phyloP scores from a whole-genome alignment of 30 jellyfish, hydroid and myxozoan genomes.

The Aurelia aurita region DNA sequence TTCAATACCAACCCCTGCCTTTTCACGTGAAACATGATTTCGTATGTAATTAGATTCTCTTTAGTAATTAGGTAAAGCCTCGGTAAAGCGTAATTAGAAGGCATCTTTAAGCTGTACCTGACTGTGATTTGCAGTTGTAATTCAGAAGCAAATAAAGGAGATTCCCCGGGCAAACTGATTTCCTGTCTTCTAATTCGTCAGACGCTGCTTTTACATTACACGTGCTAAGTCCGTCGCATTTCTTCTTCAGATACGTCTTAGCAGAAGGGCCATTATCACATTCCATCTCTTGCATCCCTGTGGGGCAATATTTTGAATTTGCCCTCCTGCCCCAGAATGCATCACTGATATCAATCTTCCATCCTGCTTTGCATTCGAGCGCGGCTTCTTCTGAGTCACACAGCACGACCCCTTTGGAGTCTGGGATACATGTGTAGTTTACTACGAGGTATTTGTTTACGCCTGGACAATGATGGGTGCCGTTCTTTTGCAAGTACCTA shows the following conservation, averaged over 20 bases:
- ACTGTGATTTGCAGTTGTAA: conserved; percentile 80
- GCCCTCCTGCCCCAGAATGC: conserved; percentile 97
- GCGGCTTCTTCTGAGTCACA: conserved; percentile 93
- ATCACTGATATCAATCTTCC: conserved; percentile 92
- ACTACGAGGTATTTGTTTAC: conserved; percentile 92
- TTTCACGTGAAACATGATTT: too few relatives aligned
- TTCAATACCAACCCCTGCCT: too few relatives aligned
- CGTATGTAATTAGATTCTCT: too few relatives aligned
- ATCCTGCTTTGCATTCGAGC: conserved; percentile 92
- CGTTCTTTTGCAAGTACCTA: conserved; percentile 87
- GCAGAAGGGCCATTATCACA: conserved; percentile 90
- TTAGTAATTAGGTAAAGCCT: too few relatives aligned
- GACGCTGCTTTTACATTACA: conserved; percentile 84
- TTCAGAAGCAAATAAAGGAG: conserved; percentile 83
- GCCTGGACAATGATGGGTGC: conserved; percentile 96
- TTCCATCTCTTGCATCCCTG: conserved; percentile 88
- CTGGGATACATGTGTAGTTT: conserved; percentile 96
- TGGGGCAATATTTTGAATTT: conserved; percentile 85
- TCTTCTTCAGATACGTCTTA: conserved; percentile 52
- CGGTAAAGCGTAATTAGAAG: too few relatives aligned
- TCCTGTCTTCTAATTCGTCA: conserved; percentile 77
- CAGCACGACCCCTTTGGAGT: conserved; percentile 92
- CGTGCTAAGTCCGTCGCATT: conserved; percentile 86
- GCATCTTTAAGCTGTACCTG: background rate
- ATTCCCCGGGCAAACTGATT: conserved; percentile 71